Evolutionary conservation across 1,140 invertebrate species (phyloP).

Genomic region (Zaprionus tsacasi): DNA sequence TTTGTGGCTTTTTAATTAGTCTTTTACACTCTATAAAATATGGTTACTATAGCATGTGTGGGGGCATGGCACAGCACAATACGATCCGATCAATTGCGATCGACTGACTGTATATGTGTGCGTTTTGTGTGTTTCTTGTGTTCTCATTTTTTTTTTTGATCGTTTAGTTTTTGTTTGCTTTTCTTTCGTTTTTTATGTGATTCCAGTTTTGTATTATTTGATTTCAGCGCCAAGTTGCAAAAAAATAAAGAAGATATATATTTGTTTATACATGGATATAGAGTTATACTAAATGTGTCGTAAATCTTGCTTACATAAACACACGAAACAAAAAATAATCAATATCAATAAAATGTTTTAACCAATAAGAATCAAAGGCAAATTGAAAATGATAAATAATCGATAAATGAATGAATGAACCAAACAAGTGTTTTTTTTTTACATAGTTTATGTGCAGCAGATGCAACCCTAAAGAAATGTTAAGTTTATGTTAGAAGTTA

Average conservation of each 20-base stretch:
- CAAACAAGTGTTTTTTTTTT: neutral
- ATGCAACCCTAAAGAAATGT: neutral
- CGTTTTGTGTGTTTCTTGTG: slow-evolving; percentile 18
- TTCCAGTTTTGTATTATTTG: slow-evolving; percentile 68
- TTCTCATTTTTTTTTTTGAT: slow-evolving; percentile 45
- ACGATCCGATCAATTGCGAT: slow-evolving; percentile 26
- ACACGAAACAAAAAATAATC: slow-evolving; percentile 14
- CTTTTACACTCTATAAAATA: slow-evolving; percentile 45
- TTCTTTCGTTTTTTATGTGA: slow-evolving; percentile 47
- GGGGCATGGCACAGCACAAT: neutral
- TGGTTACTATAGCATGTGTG: slow-evolving; percentile 31
- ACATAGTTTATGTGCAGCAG: neutral
- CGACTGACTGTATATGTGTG: slow-evolving; percentile 11
- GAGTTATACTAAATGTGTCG: slow-evolving; percentile 53
- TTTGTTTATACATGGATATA: slow-evolving; percentile 37
- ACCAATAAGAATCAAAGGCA: slow-evolving; percentile 24
- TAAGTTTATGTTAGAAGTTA: neutral
- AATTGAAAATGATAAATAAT: slow-evolving; percentile 7
- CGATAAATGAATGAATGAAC: slow-evolving; percentile 7
- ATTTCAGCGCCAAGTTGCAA: slow-evolving; percentile 83
- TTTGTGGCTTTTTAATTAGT: slow-evolving; percentile 39
- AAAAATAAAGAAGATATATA: slow-evolving; percentile 54
- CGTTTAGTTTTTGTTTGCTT: slow-evolving; percentile 60
- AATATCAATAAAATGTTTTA: slow-evolving; percentile 7
- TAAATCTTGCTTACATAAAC: slow-evolving; percentile 42